Conservation (phyloP, 2,888 invertebrate species). For the Lasioglossum calceatum region DNA sequence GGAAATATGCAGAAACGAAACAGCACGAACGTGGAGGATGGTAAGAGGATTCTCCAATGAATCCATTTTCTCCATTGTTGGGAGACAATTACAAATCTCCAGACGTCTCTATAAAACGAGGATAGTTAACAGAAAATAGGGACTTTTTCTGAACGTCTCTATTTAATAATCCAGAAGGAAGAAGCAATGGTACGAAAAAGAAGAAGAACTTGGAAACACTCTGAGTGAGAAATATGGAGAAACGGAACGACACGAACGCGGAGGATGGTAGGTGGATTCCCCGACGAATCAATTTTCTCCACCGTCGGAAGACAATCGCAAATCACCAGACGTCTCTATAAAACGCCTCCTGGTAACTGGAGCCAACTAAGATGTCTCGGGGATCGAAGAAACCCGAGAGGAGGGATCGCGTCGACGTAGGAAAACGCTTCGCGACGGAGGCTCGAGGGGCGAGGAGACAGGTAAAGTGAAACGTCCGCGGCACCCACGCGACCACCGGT, state of each 20-base stretch:
- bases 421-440: neutral
- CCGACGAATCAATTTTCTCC: conserved; percentile 8
- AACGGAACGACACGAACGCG: neutral
- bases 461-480: conserved; percentile 73
- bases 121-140: too few relatives aligned
- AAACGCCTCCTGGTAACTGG: conserved; percentile 16
- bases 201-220: neutral
- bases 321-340: conserved; percentile 12
- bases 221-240: neutral
- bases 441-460: conserved; percentile 29
- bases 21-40: neutral
- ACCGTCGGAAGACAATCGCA: conserved; percentile 12
- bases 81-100: neutral
- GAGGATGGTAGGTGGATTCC: neutral
- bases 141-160: too few relatives aligned
- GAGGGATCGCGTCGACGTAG: conserved; percentile 6
- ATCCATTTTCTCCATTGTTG: conserved; percentile 8
- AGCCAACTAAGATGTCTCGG: conserved; percentile 20
- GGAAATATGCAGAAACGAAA: neutral
- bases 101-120: neutral
- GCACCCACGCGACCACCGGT: conserved; percentile 76
- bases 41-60: neutral
- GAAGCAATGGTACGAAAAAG: neutral
- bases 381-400: conserved; percentile 8
- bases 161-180: too few relatives aligned